A percentile compares a stretch with the other conserved stretches of the same genome.
Evolutionary conservation across 1,140 invertebrate genomes (phyloP).

Genomic region (Nautilus pompilius): DNA sequence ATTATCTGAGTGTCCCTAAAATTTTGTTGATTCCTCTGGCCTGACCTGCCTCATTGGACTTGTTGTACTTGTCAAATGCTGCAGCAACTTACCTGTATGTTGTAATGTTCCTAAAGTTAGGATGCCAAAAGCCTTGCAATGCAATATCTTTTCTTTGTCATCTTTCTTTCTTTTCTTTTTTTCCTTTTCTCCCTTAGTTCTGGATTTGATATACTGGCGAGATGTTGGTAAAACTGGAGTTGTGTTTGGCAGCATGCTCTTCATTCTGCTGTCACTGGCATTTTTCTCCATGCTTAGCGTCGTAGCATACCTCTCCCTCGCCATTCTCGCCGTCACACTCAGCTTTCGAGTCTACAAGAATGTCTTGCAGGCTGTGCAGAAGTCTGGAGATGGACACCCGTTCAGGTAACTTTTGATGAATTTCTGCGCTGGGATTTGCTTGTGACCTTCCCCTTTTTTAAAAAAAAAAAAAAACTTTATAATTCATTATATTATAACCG

Average conservation of each 20-base stretch:
- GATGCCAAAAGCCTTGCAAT: too few relatives aligned
- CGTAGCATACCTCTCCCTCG: conserved; percentile 83
- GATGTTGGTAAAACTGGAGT: conserved; percentile 90
- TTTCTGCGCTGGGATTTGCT: background rate
- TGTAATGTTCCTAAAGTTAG: too few relatives aligned
- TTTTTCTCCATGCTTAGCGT: conserved; percentile 95
- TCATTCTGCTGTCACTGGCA: conserved; percentile 84
- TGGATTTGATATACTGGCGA: conserved; percentile 95
- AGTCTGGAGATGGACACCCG: conserved; percentile 93
- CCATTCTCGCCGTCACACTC: conserved; percentile 77
- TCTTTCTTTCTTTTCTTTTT: background rate
- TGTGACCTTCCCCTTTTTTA: too few relatives aligned
- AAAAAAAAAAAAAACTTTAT: too few relatives aligned
- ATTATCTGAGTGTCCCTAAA: too few relatives aligned
- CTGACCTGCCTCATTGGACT: too few relatives aligned
- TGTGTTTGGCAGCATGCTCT: conserved; percentile 82
- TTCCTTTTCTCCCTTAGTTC: conserved; percentile 68
- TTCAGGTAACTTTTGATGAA: conserved; percentile 76
- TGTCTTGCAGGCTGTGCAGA: conserved; percentile 92
- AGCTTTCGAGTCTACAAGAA: conserved; percentile 95
- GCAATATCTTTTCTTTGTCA: background rate
- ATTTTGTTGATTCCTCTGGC: too few relatives aligned
- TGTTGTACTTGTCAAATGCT: too few relatives aligned
- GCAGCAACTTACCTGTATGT: too few relatives aligned
- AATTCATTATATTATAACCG: too few relatives aligned